Evolutionary conservation across 1,140 invertebrate genomes (phyloP), one percentile per base, ranked within the genome.

Genomic region (Dolichoris vasculosae): DNA sequence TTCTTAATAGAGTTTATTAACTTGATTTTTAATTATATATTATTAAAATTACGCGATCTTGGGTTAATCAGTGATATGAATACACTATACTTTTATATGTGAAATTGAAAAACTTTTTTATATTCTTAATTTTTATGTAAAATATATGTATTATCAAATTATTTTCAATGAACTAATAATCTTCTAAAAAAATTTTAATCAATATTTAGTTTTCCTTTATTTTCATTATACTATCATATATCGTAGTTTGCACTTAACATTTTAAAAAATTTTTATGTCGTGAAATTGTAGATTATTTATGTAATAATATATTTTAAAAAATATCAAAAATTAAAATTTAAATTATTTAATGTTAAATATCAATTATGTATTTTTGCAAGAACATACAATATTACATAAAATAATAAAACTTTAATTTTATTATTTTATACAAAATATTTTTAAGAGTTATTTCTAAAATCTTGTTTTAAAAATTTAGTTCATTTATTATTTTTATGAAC

Each of bases 21-120:
- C 13, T 46, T 46, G 43, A 13, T 46, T 46, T 46, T 46, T 46
- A 13, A 6, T 46, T 46, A 46, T 13, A 46, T 2, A 17, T 17
- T 55, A 55, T 55, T 78, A 46, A 64, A 83, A 63, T 86, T 84
- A 80, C 80, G 73, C 83, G 87, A 87, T 87, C 86, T 83, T 86
- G 83, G 87, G 86, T 63, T 63, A 78, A 51, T 71, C 67, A 69
- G 69, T 20, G 59, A 81, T 82, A 83, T 30, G 67, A 59, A 79
- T 64, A 76, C 69, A 51, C 30, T 55, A 51, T 40, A 82, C 51
- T 71, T 55, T 51, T 64, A 51, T 48, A 59, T 43, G 71, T n/a
- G 51, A 77, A 79, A 75, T 85, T 46, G 55, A 46, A 67, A 43
- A 40, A 76, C 51, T 78, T 51, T 17, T 11, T 7, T 17, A 55